Base-by-base conservation (phyloP, 2,113 vertebrate genomes). In the Dunckerocampus dactyliophorus region DNA sequence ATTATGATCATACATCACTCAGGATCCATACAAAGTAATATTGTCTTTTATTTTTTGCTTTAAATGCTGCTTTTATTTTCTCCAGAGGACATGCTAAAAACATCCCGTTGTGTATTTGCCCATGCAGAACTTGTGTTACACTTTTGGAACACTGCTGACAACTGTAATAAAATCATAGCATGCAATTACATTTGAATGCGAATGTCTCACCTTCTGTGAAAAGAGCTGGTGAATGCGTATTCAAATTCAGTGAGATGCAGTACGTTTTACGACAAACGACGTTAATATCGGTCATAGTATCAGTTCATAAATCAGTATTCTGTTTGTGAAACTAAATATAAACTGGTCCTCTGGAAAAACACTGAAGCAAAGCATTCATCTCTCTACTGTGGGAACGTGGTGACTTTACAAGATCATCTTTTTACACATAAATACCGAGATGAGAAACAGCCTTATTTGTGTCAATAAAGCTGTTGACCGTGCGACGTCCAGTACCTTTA, bases 401-500 rank as follows among this genome's bases (percentile, higher is more conserved):
- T 63, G 58, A 67, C 20, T 55, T 80, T 66, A 71, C 67, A 89
- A 83, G 83, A 88, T 76, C 77, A 61, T 86, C 61, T 90, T 82
- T 87, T 82, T 87, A 85, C 83, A 88, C 71, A 84, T 84, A 88
- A 83, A 87, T 88, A 89, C 82, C 70, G 76, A 54, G 69, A 59
- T 72, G 80, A 72, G 79, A 83, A 57, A 71, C 69, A 73, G 75
- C 83, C 75, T 83, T 54, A 70, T 83, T 82, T 14, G 46, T 63
- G 73, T 76, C 77, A 63, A 76, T 89, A 90, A 90, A 90, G 87
- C 88, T 90, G 88, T 89, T 87, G 85, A 89, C 89, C 88, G 86
- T 85, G 84, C 82, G 77, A 85, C 58, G 67, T 85, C 88, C 82
- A 83, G 80, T 75, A 86, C 77, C 76, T 77, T 82, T 58, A 63